Evolutionary conservation across 37 sponge, comb jelly and placozoan genomes (phyloP), one percentile per base, ranked within the genome.

Genomic region (Amphimedon queenslandica): DNA sequence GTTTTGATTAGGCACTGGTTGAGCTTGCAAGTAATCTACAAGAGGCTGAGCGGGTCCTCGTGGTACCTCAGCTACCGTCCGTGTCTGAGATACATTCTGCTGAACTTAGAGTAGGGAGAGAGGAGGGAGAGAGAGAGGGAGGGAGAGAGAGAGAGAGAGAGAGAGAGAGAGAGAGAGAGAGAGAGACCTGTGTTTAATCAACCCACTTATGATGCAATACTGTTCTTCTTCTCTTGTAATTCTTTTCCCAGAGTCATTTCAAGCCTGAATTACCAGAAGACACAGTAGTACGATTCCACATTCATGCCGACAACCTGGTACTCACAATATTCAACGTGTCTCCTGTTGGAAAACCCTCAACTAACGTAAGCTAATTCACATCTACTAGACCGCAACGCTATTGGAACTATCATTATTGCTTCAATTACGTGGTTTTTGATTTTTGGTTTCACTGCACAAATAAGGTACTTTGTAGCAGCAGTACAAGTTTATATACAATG

Each of bases 221-320:
- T n/a, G n/a, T n/a, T n/a, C 13, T 47, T 47, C 51, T 47, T 8
- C 56, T n/a, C 5, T 28, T 55, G 30, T 32, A 24, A 42, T 53
- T 55, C 8, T 55, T 11, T 53, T 55, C 43, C 16, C 57, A 90
- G 91, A 69, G 69, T 36, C 63, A 60, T 3, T 77, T 90, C 42
- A 84, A 77, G 43, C 91, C 91, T 8, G 81, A 66, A 18, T 42
- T 90, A 16, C 91, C 91, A 0, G 91, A 90, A 20, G 91, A 90
- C 61, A 57, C 77, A 3, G 51, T 81, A 4, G 29, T 90, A 2
- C 56, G 77, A 37, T 77, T 90, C 33, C 73, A 90, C 82, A 77
- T 90, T 64, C 66, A 73, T 47, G 71, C 72, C 21, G 61, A 64
- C 43, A 41, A 58, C 29, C 63, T 90, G 37, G 79, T 90, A 10